These are phyloP conservation scores for Leptinotarsa rubiginosa DNA, from an alignment of 2,888 invertebrate genomes.

Conservation along the genomic window DNA sequence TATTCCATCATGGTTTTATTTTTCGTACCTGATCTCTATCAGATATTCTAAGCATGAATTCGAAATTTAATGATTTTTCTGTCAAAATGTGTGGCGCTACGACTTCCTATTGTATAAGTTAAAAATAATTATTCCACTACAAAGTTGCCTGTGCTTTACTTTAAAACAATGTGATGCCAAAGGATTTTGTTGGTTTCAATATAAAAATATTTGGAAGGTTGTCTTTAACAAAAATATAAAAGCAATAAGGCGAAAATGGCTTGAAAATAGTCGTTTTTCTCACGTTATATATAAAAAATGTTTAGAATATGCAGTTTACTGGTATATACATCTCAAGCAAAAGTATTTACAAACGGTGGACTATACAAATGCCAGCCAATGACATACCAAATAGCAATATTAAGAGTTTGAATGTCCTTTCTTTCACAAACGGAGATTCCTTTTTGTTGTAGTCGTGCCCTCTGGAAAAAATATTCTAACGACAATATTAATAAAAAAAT, in stretches of 20 bases:
- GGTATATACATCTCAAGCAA: slow-evolving; percentile 28
- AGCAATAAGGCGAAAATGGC: slow-evolving; percentile 3
- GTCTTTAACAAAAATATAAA: neutral
- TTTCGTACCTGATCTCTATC: no score
- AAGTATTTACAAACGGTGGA: slow-evolving; percentile 20
- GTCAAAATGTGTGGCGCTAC: no score
- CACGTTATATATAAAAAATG: slow-evolving; percentile 1
- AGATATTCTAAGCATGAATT: no score
- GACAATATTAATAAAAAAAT: slow-evolving; percentile 26
- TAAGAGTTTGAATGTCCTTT: neutral
- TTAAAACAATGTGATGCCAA: neutral
- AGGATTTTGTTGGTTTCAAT: neutral
- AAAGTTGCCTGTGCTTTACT: no score
- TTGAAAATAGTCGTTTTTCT: neutral
- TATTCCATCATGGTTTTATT: no score
- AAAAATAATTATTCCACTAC: no score
- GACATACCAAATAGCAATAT: slow-evolving; percentile 7
- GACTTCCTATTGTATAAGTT: no score
- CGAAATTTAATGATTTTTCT: no score
- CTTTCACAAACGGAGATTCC: slow-evolving; percentile 10
- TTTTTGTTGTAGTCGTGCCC: neutral
- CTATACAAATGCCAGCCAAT: slow-evolving; percentile 17
- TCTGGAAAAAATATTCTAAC: slow-evolving; percentile 1
- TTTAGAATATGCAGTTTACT: slow-evolving; percentile 20
- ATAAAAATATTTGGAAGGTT: slow-evolving; percentile 8